Conservation (phyloP, 2,113 vertebrate genomes). For the Ptilorrhoa leucosticta region DNA sequence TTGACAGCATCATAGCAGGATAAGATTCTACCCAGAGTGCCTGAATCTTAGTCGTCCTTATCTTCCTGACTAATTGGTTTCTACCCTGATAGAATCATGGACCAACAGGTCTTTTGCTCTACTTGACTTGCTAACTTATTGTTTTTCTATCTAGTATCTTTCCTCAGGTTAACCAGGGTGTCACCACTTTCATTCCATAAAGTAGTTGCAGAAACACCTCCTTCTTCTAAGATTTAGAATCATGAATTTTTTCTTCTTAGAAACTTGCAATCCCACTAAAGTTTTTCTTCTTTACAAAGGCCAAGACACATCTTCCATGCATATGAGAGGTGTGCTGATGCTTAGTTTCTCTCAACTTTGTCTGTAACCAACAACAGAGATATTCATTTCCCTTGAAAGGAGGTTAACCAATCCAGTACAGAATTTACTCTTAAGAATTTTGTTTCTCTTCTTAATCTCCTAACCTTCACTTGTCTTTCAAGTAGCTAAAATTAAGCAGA, state of each 20-base stretch:
- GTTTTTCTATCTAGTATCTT: neutral
- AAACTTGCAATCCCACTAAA: neutral
- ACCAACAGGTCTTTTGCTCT: neutral
- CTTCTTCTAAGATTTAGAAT: neutral
- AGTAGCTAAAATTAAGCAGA: neutral
- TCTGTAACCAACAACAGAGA: neutral
- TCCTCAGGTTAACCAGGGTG: neutral
- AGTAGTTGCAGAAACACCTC: neutral
- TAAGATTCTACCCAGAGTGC: neutral
- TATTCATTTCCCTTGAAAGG: neutral
- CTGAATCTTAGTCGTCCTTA: neutral
- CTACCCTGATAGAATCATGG: neutral
- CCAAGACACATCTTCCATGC: neutral
- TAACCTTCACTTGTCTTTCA: neutral
- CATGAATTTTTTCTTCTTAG: neutral
- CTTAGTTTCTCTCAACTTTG: neutral
- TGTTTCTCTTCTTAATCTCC: neutral
- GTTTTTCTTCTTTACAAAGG: neutral
- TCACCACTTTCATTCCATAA: neutral
- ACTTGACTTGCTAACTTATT: neutral
- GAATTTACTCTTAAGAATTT: neutral
- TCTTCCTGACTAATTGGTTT: neutral
- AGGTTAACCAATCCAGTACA: neutral
- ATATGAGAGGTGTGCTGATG: neutral
- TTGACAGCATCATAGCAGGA: neutral